These are phyloP conservation scores for Microcebus tavaratra DNA, from an alignment of 2,113 vertebrate genomes.

Conservation along the genomic window DNA sequence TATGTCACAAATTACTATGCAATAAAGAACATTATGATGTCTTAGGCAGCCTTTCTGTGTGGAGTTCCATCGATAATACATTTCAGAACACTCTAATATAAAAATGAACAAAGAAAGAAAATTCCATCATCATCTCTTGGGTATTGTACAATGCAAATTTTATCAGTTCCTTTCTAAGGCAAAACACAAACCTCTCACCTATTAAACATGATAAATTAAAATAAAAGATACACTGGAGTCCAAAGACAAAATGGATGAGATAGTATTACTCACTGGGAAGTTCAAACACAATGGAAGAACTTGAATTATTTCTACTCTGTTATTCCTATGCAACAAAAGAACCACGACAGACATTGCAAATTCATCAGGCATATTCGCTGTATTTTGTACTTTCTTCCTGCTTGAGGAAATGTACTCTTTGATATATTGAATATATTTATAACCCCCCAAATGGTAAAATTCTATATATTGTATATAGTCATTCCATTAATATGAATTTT, in stretches of 20 bases:
- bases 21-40: slow-evolving; percentile 50
- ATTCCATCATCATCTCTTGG: slow-evolving; percentile 50
- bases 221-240: slow-evolving; percentile 56
- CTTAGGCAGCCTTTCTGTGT: slow-evolving; percentile 45
- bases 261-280: slow-evolving; percentile 50
- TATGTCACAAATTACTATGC: slow-evolving; percentile 10
- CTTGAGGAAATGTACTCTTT: neutral
- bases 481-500: neutral
- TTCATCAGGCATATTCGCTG: neutral
- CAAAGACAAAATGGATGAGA: slow-evolving; percentile 65
- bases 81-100: slow-evolving; percentile 69
- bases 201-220: slow-evolving; percentile 74
- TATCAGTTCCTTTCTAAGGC: slow-evolving; percentile 50
- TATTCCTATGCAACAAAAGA: slow-evolving; percentile 31
- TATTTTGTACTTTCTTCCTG: slow-evolving; percentile 17
- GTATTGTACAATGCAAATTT: slow-evolving; percentile 64
- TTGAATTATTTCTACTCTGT: slow-evolving; percentile 46
- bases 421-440: neutral
- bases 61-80: slow-evolving; percentile 43
- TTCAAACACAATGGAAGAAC: slow-evolving; percentile 44
- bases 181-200: slow-evolving; percentile 76
- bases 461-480: neutral
- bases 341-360: neutral
- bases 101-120: slow-evolving; percentile 68
- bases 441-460: neutral